phyloP scores from a whole-genome alignment of 2,797 vertebrate species.

The Pangasius sanitwongsei region DNA sequence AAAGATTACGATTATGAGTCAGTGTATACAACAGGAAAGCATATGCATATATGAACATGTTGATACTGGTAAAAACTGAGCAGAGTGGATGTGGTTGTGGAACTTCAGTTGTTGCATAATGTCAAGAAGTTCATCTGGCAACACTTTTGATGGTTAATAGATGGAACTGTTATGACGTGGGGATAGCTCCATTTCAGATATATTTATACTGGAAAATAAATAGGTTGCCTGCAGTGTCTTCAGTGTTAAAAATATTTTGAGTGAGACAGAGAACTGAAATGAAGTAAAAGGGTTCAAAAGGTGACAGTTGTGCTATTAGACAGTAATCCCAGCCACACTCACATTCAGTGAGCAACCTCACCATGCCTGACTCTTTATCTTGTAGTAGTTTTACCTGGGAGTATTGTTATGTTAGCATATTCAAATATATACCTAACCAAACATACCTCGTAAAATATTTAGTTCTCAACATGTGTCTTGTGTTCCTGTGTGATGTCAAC shows the following conservation, averaged over 20 bases:
- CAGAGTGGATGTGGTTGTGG: background rate
- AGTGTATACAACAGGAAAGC: background rate
- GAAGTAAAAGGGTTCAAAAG: background rate
- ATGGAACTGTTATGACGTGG: conserved; percentile 1
- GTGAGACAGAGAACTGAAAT: background rate
- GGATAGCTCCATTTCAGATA: background rate
- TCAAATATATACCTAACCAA: background rate
- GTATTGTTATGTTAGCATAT: background rate
- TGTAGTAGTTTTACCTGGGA: background rate
- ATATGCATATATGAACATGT: background rate
- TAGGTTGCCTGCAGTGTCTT: background rate
- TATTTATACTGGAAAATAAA: background rate
- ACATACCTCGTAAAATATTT: background rate
- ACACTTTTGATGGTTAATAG: conserved; percentile 7
- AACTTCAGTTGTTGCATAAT: background rate
- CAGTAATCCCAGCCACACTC: background rate
- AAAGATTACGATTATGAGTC: background rate
- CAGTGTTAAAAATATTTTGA: background rate
- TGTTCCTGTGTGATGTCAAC: background rate
- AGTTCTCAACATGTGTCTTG: background rate
- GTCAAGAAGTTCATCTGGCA: background rate
- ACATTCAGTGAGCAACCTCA: background rate
- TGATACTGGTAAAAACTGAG: background rate
- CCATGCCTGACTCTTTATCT: background rate
- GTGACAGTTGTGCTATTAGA: background rate